phyloP scores from a whole-genome alignment of 2,797 vertebrate species.

The Danio jaintianensis region DNA sequence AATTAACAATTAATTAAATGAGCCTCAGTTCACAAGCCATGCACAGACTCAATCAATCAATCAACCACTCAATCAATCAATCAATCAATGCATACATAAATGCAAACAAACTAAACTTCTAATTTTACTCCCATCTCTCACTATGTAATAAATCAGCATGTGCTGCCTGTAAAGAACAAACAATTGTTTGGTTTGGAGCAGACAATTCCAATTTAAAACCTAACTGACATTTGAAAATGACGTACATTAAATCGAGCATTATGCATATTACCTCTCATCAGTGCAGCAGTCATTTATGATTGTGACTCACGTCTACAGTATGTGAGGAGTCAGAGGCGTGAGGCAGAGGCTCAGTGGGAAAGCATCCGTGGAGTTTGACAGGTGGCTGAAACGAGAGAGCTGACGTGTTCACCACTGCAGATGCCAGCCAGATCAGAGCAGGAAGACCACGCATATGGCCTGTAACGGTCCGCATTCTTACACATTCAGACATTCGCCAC shows the following conservation, averaged over 20 bases:
- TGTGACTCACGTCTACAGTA: slow-evolving; percentile 24
- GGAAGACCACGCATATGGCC: slow-evolving; percentile 32
- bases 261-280: slow-evolving; percentile 34
- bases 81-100: too few species aligned
- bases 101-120: neutral
- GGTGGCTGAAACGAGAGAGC: slow-evolving; percentile 36
- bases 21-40: too few species aligned
- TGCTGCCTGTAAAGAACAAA: neutral
- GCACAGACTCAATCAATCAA: too few species aligned
- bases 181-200: slow-evolving; percentile 13
- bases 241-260: slow-evolving; percentile 16
- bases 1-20: too few species aligned
- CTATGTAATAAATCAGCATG: neutral
- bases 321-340: slow-evolving; percentile 1
- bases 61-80: too few species aligned
- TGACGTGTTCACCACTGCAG: slow-evolving; percentile 26
- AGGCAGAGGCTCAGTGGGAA: slow-evolving; percentile 1
- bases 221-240: slow-evolving; percentile 33
- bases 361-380: slow-evolving; percentile 21
- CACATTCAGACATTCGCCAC: neutral
- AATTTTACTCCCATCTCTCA: neutral
- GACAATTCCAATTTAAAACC: slow-evolving; percentile 22
- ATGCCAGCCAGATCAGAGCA: slow-evolving; percentile 18
- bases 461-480: slow-evolving; percentile 3
- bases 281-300: slow-evolving; percentile 32